Percentiles rank a stretch among this genome's conserved stretches.
Conservation (phyloP, 2,888 invertebrate genomes). For the Aphodius sticticus region DNA sequence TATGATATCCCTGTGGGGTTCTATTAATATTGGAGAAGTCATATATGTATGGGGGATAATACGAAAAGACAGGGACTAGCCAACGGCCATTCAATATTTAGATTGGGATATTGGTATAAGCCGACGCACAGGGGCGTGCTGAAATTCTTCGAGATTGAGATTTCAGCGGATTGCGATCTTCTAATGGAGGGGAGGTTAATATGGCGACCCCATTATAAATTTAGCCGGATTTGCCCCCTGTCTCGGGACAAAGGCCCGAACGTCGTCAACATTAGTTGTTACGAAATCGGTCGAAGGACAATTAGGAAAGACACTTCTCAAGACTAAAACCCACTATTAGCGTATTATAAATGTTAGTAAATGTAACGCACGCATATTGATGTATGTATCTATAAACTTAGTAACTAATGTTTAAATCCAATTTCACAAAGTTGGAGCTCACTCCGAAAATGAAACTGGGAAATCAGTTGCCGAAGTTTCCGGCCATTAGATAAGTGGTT, state of each 20-base stretch:
- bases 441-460: not conserved
- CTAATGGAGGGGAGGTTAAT: not conserved
- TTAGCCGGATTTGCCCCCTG: not conserved
- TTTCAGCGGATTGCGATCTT: not conserved
- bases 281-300: not conserved
- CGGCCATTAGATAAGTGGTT: constrained; percentile 4
- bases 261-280: not conserved
- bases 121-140: not conserved
- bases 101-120: not conserved
- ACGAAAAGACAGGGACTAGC: not conserved
- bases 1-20: not conserved
- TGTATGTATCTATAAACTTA: not conserved
- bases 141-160: not conserved
- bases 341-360: too few relatives aligned
- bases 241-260: not conserved
- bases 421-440: not conserved
- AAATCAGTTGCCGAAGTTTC: constrained; percentile 4
- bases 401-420: not conserved
- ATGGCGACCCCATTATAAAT: not conserved
- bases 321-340: too few relatives aligned
- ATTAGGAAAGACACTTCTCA: too few relatives aligned
- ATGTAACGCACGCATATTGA: too few relatives aligned
- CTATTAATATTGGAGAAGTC: not conserved
- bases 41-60: not conserved
- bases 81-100: not conserved